Conservation (phyloP, 2,113 vertebrate genomes). For the Myocastor coypus region DNA sequence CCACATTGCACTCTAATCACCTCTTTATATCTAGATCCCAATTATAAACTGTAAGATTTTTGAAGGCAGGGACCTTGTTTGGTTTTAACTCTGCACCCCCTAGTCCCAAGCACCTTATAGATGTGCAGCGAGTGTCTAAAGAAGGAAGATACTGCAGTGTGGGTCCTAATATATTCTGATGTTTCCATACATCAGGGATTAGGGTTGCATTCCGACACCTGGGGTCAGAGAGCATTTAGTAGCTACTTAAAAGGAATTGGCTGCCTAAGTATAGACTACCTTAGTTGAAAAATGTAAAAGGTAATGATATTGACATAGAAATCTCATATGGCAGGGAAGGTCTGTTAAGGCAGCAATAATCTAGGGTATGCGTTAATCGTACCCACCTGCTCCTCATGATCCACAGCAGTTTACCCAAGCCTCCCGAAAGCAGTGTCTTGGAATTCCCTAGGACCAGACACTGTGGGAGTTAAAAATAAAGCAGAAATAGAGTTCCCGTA, state of each 20-base stretch:
- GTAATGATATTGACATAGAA: not conserved
- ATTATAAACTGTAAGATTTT: not conserved
- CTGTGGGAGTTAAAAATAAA: slow-evolving; percentile 57
- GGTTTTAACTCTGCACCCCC: slow-evolving; percentile 18
- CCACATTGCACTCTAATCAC: not conserved
- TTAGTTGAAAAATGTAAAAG: not conserved
- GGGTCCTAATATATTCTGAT: not conserved
- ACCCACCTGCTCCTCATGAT: not conserved
- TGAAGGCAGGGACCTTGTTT: not conserved
- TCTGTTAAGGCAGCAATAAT: not conserved
- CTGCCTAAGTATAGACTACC: not conserved
- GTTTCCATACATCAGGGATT: not conserved
- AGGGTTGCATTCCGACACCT: not conserved
- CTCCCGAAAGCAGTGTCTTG: not conserved
- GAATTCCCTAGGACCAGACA: not conserved
- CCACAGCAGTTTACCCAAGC: not conserved
- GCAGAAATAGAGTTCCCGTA: not conserved
- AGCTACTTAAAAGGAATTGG: not conserved
- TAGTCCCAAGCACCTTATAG: not conserved
- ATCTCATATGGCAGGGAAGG: not conserved
- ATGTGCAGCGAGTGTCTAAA: not conserved
- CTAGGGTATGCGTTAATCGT: not conserved
- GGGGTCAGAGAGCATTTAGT: not conserved
- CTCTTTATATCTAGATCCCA: not conserved
- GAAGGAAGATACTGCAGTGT: not conserved